These are phyloP conservation scores for Plusia festucae DNA, from an alignment of 2,888 invertebrate genomes.

Conservation along the genomic window DNA sequence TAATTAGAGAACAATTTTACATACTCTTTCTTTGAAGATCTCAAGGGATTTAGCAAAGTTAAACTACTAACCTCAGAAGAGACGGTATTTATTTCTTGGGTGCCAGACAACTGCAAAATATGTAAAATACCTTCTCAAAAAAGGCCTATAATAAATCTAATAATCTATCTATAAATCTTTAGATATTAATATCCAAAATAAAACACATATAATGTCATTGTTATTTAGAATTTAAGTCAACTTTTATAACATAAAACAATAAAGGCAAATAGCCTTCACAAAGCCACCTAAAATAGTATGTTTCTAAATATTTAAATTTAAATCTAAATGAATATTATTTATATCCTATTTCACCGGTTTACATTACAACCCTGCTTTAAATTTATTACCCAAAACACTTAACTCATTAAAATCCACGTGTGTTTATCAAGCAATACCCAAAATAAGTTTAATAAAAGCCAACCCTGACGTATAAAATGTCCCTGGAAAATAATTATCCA, in stretches of 20 bases:
- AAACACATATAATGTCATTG: no score
- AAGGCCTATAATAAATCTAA: no score
- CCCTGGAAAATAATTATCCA: conserved; percentile 61
- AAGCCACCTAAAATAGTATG: background rate
- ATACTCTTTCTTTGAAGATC: no score
- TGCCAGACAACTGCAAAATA: conserved; percentile 29
- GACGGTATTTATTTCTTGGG: conserved; percentile 31
- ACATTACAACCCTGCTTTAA: conserved; percentile 25
- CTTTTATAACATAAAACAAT: background rate
- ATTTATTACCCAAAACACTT: conserved; percentile 43
- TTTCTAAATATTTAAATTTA: conserved; percentile 18
- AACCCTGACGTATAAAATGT: conserved; percentile 49
- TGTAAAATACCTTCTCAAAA: background rate
- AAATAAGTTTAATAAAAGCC: conserved; percentile 62
- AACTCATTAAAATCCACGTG: conserved; percentile 51
- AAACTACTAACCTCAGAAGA: conserved; percentile 30
- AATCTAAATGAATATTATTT: conserved; percentile 32
- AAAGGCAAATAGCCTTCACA: background rate
- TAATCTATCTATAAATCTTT: no score
- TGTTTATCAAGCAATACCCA: conserved; percentile 52
- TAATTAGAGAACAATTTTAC: no score
- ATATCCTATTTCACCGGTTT: conserved; percentile 30
- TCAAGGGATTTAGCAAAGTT: conserved; percentile 26
- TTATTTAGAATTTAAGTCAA: background rate
- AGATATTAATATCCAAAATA: no score